phyloP scores from a whole-genome alignment of 2,797 vertebrate genomes.

The Fringilla coelebs region DNA sequence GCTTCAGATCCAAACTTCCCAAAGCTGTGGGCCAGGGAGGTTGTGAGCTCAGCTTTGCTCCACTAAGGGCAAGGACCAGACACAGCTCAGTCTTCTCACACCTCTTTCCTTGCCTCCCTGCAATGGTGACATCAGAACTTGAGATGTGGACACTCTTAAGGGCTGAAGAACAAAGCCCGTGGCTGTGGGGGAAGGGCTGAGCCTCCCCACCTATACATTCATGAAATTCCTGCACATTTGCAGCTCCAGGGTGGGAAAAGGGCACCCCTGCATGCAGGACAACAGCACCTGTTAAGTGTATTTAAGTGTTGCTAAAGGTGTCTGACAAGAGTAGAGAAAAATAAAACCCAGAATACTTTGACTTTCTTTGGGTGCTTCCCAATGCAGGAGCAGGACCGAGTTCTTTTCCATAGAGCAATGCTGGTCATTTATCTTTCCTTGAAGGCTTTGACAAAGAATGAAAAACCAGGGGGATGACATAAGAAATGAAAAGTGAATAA shows the following conservation, averaged over 20 bases:
- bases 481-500: slow-evolving; percentile 1
- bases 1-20: neutral
- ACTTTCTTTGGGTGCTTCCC: neutral
- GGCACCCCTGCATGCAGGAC: neutral
- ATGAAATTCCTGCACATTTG: neutral
- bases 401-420: neutral
- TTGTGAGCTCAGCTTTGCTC: neutral
- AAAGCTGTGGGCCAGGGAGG: neutral
- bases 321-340: neutral
- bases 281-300: neutral
- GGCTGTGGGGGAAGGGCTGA: neutral
- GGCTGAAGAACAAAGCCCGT: neutral
- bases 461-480: neutral
- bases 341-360: neutral
- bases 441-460: neutral
- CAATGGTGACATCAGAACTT: neutral
- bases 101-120: neutral
- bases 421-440: neutral
- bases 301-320: neutral
- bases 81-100: neutral
- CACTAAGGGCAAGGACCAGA: neutral
- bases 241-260: neutral
- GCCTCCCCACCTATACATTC: neutral
- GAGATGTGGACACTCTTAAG: neutral
- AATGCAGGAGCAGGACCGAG: rapidly evolving